Conservation (phyloP, 2,888 invertebrate species). For the Uropetala carovei region DNA sequence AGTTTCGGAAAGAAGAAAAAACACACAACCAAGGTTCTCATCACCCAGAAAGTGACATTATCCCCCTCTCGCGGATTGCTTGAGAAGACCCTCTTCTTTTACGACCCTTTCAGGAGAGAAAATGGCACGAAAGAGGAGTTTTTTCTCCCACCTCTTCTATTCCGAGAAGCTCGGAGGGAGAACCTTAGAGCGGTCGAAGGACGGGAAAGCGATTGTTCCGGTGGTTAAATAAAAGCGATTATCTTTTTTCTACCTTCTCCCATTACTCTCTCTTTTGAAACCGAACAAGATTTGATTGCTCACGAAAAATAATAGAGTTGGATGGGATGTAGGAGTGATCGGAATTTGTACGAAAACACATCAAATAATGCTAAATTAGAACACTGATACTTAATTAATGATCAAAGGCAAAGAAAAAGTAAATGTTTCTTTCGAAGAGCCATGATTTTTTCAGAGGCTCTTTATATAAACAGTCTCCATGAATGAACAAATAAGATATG, state of each 20-base stretch:
- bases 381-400: neutral
- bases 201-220: neutral
- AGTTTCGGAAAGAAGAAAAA: neutral
- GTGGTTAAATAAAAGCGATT: neutral
- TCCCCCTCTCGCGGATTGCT: neutral
- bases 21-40: neutral
- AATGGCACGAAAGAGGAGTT: neutral
- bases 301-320: neutral
- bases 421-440: neutral
- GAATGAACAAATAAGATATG: neutral
- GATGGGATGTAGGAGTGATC: neutral
- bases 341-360: neutral
- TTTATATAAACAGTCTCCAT: neutral
- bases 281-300: neutral
- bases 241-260: neutral
- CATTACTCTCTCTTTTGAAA: neutral
- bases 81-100: neutral
- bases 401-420: neutral
- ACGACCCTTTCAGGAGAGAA: neutral
- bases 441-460: neutral
- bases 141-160: neutral
- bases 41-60: conserved; percentile 24
- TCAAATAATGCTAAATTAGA: neutral
- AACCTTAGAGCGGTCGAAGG: neutral
- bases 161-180: neutral